These are phyloP conservation scores for Diabrotica undecimpunctata DNA, from an alignment of 1,140 invertebrate genomes.

Conservation along the genomic window DNA sequence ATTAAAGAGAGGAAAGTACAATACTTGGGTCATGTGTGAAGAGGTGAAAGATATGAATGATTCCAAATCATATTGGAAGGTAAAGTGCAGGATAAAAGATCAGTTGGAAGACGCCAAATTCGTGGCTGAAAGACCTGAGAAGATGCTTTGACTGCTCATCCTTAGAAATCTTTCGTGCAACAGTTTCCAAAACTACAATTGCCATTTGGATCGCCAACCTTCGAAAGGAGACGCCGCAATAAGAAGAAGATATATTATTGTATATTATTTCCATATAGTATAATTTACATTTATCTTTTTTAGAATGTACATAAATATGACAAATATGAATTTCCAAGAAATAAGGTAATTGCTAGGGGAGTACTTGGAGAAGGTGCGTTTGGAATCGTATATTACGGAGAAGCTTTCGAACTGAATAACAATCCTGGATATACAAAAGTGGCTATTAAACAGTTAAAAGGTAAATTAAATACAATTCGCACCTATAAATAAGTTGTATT, in stretches of 20 bases:
- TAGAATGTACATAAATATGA: slow-evolving; percentile 29
- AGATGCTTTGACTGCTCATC: no score
- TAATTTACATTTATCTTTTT: not conserved
- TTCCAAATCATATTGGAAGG: no score
- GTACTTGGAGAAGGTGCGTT: slow-evolving; percentile 73
- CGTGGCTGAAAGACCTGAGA: no score
- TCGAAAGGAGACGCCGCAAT: no score
- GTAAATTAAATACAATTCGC: slow-evolving; percentile 42
- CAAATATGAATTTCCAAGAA: slow-evolving; percentile 34
- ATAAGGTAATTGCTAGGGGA: slow-evolving; percentile 37
- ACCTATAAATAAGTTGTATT: slow-evolving; percentile 12
- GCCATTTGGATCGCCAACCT: not conserved
- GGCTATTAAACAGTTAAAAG: slow-evolving; percentile 70
- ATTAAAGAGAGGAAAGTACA: no score
- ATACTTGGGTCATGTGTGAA: no score
- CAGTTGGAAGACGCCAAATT: no score
- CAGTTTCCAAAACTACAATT: no score
- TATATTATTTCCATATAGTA: not conserved
- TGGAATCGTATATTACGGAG: slow-evolving; percentile 64
- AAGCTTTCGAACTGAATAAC: slow-evolving; percentile 51
- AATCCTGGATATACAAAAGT: slow-evolving; percentile 54
- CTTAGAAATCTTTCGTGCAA: no score
- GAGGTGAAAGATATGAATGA: no score
- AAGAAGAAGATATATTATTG: not conserved
- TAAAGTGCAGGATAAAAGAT: no score